Conservation (phyloP, 2,888 invertebrate species). For the Chymomyza procnemis region DNA sequence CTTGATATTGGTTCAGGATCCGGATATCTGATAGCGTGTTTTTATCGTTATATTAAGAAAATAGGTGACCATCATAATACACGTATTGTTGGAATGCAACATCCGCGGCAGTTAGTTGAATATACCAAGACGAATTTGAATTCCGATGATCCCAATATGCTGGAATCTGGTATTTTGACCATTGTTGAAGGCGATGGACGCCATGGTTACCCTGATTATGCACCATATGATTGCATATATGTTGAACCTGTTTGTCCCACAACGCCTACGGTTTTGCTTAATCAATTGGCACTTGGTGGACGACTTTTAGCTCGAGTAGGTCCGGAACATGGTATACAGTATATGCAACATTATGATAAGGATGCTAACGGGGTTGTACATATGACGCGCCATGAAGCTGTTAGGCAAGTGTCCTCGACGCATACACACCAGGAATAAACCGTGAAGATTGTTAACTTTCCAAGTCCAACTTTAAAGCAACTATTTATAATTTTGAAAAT, state of each 20-base stretch:
- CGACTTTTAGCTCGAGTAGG: slow-evolving; percentile 95
- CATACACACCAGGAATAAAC: slow-evolving; percentile 81
- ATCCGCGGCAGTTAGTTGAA: slow-evolving; percentile 89
- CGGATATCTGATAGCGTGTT: slow-evolving; percentile 94
- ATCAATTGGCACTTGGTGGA: slow-evolving; percentile 82
- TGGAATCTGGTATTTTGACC: slow-evolving; percentile 84
- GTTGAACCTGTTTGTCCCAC: slow-evolving; percentile 92
- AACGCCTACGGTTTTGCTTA: slow-evolving; percentile 85
- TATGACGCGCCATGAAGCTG: slow-evolving; percentile 91
- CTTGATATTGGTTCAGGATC: slow-evolving; percentile 96
- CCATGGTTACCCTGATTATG: slow-evolving; percentile 85
- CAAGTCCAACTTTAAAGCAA: too few species aligned
- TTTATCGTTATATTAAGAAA: slow-evolving; percentile 88
- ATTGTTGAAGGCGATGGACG: slow-evolving; percentile 94
- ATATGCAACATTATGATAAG: slow-evolving; percentile 95
- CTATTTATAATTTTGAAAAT: too few species aligned
- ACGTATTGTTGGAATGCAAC: slow-evolving; percentile 91
- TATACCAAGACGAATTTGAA: slow-evolving; percentile 87
- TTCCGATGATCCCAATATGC: slow-evolving; percentile 84
- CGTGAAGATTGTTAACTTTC: too few species aligned
- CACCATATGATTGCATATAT: slow-evolving; percentile 95
- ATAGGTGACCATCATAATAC: slow-evolving; percentile 78
- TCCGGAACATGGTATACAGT: slow-evolving; percentile 90
- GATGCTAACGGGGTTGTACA: slow-evolving; percentile 86
- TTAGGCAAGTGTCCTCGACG: slow-evolving; percentile 97